Evolutionary conservation across 1,140 invertebrate species (phyloP).

Genomic region (Lamellibrachia luymesi): DNA sequence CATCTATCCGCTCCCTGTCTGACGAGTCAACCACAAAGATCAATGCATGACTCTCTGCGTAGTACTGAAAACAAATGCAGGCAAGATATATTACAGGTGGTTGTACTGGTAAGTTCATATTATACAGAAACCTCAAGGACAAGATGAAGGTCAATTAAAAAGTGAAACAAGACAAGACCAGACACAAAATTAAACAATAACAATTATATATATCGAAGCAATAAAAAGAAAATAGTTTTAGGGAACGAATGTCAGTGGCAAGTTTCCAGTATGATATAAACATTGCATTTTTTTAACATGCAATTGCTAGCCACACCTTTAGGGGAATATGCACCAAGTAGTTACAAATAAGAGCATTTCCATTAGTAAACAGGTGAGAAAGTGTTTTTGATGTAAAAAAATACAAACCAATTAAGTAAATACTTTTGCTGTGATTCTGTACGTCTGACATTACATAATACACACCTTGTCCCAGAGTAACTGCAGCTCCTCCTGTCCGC

Average conservation of each 20-base stretch:
- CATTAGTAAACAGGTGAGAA: too few relatives aligned
- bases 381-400: too few relatives aligned
- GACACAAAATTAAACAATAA: background rate
- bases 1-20: constrained; percentile 88
- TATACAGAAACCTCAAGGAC: background rate
- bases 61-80: constrained; percentile 70
- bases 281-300: too few relatives aligned
- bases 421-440: too few relatives aligned
- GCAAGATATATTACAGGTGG: background rate
- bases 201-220: background rate
- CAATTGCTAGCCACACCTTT: too few relatives aligned
- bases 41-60: constrained; percentile 96
- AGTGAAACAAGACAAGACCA: background rate
- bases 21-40: constrained; percentile 98
- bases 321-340: too few relatives aligned
- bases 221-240: too few relatives aligned
- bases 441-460: background rate
- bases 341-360: too few relatives aligned
- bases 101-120: background rate
- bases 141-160: background rate
- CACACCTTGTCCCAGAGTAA: constrained; percentile 96
- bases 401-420: too few relatives aligned
- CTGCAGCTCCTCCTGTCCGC: constrained; percentile 96
- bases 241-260: too few relatives aligned
- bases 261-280: too few relatives aligned